These are phyloP conservation scores for Pterocles burchelli DNA, from an alignment of 2,113 vertebrate genomes.

Conservation along the genomic window DNA sequence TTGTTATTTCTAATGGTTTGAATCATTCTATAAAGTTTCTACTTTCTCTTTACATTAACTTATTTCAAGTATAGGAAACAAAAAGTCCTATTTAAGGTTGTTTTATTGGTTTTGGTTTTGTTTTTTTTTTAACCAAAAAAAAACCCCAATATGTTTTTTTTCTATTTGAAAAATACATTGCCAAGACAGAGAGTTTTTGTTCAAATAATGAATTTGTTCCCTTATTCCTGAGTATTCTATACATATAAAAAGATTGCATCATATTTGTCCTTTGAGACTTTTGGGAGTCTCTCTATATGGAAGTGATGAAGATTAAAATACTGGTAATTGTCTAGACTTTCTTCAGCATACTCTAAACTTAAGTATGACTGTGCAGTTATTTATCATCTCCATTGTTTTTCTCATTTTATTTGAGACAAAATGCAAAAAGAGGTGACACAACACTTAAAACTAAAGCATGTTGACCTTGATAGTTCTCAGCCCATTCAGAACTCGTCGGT, in stretches of 20 bases:
- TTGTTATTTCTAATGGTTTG: background rate
- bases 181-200: background rate
- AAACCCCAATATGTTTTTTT: background rate
- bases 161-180: background rate
- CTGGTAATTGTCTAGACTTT: background rate
- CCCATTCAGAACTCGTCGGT: background rate
- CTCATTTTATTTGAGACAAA: background rate
- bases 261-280: background rate
- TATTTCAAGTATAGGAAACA: background rate
- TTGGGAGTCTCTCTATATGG: background rate
- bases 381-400: background rate
- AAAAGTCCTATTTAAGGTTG: background rate
- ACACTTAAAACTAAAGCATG: background rate
- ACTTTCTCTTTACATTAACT: background rate
- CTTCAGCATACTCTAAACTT: background rate
- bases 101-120: too few relatives aligned
- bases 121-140: background rate
- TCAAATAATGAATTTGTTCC: background rate
- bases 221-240: background rate
- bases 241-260: background rate
- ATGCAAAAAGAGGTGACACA: background rate
- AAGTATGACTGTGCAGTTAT: background rate
- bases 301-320: background rate
- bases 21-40: background rate
- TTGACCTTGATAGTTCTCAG: accelerated